Conservation (phyloP, 2,113 vertebrate genomes). For the Podiceps cristatus region DNA sequence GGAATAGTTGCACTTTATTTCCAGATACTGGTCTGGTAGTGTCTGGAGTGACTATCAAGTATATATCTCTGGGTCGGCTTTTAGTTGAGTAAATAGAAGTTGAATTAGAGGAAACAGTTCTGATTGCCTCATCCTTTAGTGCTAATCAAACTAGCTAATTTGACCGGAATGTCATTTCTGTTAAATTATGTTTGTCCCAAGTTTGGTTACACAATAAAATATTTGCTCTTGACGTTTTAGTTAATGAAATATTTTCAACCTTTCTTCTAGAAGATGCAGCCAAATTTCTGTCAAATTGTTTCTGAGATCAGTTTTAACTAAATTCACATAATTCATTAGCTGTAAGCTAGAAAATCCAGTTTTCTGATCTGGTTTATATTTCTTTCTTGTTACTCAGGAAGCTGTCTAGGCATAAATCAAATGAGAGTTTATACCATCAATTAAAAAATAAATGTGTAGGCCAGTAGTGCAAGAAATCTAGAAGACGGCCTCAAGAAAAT, state of each 20-base stretch:
- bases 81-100: slow-evolving; percentile 14
- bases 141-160: background rate
- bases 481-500: background rate
- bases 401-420: background rate
- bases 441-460: background rate
- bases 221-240: slow-evolving; percentile 42
- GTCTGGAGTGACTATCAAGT: background rate
- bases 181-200: slow-evolving; percentile 45
- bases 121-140: background rate
- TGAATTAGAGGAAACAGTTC: slow-evolving; percentile 2
- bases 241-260: slow-evolving; percentile 45
- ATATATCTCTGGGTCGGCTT: background rate
- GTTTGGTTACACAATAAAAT: slow-evolving; percentile 48
- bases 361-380: slow-evolving; percentile 54
- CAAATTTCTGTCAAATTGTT: slow-evolving; percentile 34
- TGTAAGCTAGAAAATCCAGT: slow-evolving; percentile 1
- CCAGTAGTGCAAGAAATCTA: background rate
- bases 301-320: slow-evolving; percentile 59
- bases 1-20: background rate
- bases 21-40: background rate
- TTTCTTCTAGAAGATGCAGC: slow-evolving; percentile 36
- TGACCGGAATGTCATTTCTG: slow-evolving; percentile 40
- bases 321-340: background rate
- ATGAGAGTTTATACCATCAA: background rate
- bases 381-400: slow-evolving; percentile 39